Percentiles rank a stretch among this genome's conserved stretches.
These are phyloP conservation scores for Cygnus olor DNA, from an alignment of 2,797 vertebrate genomes.

Conservation along the genomic window DNA sequence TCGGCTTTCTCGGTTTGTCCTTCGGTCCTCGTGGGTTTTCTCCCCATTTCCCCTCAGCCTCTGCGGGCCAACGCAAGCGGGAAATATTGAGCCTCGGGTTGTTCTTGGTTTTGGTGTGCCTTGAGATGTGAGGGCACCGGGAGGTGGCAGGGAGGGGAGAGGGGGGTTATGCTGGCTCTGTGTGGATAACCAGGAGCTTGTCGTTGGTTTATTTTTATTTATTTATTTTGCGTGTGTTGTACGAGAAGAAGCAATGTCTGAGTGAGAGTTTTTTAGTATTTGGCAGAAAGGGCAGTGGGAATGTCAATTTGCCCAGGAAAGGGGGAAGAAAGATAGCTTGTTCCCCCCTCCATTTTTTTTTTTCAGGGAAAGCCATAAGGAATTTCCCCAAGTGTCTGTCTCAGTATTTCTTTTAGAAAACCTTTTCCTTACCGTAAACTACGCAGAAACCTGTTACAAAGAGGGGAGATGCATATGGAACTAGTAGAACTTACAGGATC, in stretches of 20 bases:
- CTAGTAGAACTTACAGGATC: neutral
- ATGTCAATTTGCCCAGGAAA: neutral
- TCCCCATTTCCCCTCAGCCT: neutral
- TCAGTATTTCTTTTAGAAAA: neutral
- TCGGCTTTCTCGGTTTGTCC: neutral
- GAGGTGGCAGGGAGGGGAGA: neutral
- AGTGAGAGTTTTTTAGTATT: no score
- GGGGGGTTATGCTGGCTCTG: no score
- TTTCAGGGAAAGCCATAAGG: neutral
- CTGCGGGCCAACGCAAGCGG: rapidly evolving
- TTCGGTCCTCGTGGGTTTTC: neutral
- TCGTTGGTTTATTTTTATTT: neutral
- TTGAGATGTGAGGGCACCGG: rapidly evolving
- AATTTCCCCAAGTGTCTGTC: neutral
- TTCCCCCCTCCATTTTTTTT: rapidly evolving
- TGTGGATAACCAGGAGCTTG: neutral
- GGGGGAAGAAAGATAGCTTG: neutral
- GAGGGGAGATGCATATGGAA: neutral
- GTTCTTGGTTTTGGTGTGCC: neutral
- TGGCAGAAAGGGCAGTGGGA: neutral
- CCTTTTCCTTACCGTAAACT: neutral
- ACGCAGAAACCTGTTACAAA: rapidly evolving
- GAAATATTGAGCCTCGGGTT: neutral
- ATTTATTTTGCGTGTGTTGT: neutral
- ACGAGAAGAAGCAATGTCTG: rapidly evolving